phyloP scores from a whole-genome alignment of 2,797 vertebrate species.

The Salarias fasciatus region DNA sequence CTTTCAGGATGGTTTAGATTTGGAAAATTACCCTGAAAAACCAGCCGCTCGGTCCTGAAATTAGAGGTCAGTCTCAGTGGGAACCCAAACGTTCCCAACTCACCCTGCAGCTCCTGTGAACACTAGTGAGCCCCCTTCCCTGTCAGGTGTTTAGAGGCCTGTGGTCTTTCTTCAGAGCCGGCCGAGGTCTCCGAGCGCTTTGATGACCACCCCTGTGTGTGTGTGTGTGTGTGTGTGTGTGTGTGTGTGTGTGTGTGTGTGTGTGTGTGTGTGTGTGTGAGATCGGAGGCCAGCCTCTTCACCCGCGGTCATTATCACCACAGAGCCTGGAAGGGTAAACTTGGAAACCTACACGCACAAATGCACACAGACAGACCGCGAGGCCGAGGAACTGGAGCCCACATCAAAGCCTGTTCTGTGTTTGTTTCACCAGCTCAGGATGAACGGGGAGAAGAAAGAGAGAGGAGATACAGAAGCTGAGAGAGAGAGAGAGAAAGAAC shows the following conservation, averaged over 20 bases:
- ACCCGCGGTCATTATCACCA: constrained; percentile 44
- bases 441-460: constrained; percentile 16
- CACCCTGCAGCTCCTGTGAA: constrained; percentile 33
- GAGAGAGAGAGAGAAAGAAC: not conserved
- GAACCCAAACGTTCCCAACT: constrained; percentile 28
- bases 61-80: constrained; percentile 19
- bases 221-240: constrained; percentile 7
- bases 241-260: constrained; percentile 7
- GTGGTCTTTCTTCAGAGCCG: constrained; percentile 36
- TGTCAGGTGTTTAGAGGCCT: constrained; percentile 49
- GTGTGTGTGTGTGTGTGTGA: constrained; percentile 6
- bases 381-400: constrained; percentile 58
- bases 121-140: constrained; percentile 35
- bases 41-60: constrained; percentile 13
- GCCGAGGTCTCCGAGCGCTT: constrained; percentile 43
- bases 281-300: constrained; percentile 15
- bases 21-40: constrained; percentile 22
- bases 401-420: constrained; percentile 58
- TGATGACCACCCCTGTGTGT: constrained; percentile 33
- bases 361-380: constrained; percentile 38
- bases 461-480: not conserved
- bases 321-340: constrained; percentile 40
- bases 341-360: constrained; percentile 40
- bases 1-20: constrained; percentile 8
- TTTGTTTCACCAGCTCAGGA: constrained; percentile 51